Percentiles rank a stretch among this genome's conserved stretches.
These are phyloP conservation scores for Drosophila rufa DNA, from an alignment of 1,140 invertebrate genomes.

Conservation along the genomic window DNA sequence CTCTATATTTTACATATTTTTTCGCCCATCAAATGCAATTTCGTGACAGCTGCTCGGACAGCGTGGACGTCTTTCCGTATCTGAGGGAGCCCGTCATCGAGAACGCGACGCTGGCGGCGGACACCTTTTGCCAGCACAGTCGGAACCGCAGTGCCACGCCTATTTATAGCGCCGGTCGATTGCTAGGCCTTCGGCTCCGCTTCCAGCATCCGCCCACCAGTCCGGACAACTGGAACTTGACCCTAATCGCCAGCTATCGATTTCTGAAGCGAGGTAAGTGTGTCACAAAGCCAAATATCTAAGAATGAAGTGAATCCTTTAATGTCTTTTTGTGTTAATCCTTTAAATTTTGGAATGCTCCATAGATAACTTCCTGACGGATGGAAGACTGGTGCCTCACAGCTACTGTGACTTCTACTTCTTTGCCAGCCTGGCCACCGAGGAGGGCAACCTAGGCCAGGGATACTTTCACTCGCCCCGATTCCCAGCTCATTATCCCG, in stretches of 20 bases:
- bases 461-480: constrained; percentile 83
- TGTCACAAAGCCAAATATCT: background rate
- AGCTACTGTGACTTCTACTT: constrained; percentile 84
- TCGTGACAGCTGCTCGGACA: constrained; percentile 81
- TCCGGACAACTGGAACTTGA: constrained; percentile 55
- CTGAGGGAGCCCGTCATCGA: constrained; percentile 82
- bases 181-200: constrained; percentile 73
- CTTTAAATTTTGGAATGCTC: background rate
- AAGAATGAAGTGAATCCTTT: background rate
- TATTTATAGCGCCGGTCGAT: constrained; percentile 78
- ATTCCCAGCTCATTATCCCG: constrained; percentile 83
- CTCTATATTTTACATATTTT: constrained; percentile 7
- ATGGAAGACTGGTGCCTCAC: constrained; percentile 75
- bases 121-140: constrained; percentile 79
- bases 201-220: constrained; percentile 62
- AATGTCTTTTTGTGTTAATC: background rate
- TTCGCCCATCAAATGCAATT: constrained; percentile 53
- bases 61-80: constrained; percentile 83
- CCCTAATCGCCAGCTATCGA: constrained; percentile 75
- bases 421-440: constrained; percentile 66
- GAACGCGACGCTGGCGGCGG: constrained; percentile 72
- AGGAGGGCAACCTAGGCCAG: constrained; percentile 60
- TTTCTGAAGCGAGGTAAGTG: constrained; percentile 77
- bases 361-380: constrained; percentile 72
- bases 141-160: constrained; percentile 63